A percentile compares a stretch with the other conserved stretches of the same genome.
Conservation (phyloP, 2,888 invertebrate species). For the Erannis defoliaria region DNA sequence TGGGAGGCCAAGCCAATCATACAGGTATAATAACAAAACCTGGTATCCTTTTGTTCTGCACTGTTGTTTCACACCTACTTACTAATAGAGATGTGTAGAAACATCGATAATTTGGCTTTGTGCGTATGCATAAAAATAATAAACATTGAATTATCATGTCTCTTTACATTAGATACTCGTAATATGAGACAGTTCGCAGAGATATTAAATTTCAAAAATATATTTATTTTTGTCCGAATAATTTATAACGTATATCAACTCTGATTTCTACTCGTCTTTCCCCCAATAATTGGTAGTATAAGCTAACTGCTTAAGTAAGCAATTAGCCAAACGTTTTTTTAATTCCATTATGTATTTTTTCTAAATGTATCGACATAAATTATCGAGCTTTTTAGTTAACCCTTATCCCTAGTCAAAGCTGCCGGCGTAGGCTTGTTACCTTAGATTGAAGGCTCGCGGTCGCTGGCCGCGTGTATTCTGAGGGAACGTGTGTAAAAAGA, state of each 20-base stretch:
- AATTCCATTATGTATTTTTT: background rate
- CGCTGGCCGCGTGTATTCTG: conserved; percentile 68
- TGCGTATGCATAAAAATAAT: too few relatives aligned
- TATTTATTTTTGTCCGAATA: too few relatives aligned
- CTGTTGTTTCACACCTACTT: conserved; percentile 82
- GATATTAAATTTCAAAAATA: too few relatives aligned
- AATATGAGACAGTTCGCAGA: background rate
- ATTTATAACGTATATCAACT: too few relatives aligned
- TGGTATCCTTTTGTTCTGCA: conserved; percentile 70
- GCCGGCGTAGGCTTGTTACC: conserved; percentile 72
- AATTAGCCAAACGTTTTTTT: too few relatives aligned
- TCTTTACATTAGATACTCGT: background rate
- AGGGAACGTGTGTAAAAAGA: conserved; percentile 57
- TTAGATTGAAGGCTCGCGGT: conserved; percentile 81
- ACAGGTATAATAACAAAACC: conserved; percentile 48
- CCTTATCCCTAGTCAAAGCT: conserved; percentile 28
- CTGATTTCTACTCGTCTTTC: too few relatives aligned
- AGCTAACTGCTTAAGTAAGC: too few relatives aligned
- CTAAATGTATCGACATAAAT: conserved; percentile 7
- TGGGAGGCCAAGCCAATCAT: conserved; percentile 39
- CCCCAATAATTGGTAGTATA: too few relatives aligned
- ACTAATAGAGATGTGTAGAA: conserved; percentile 54
- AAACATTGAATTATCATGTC: background rate
- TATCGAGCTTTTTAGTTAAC: background rate
- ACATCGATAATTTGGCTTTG: conserved; percentile 3